These are phyloP conservation scores for Lacerta bilineata DNA, from an alignment of 2,797 vertebrate genomes.

Conservation along the genomic window DNA sequence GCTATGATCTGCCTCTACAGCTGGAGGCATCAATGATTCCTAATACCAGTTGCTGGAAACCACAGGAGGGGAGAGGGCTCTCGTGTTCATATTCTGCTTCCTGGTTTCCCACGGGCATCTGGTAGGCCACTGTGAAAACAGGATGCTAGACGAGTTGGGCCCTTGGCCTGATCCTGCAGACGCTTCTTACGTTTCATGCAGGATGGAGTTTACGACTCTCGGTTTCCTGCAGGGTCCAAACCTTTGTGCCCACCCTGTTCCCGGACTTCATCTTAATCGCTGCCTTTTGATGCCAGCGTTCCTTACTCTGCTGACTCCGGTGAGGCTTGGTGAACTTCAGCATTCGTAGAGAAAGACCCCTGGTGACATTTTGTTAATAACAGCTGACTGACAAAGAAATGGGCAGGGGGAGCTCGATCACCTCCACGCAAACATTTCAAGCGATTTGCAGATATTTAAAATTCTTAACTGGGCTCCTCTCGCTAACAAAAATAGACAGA, in stretches of 20 bases:
- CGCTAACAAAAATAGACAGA: not conserved
- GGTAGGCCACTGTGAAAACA: too few relatives aligned
- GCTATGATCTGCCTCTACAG: too few relatives aligned
- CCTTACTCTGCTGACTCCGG: not conserved
- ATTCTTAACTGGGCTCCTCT: constrained; percentile 7
- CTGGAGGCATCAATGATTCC: too few relatives aligned
- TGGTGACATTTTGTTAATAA: not conserved
- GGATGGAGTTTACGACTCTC: not conserved
- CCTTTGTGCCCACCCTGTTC: not conserved
- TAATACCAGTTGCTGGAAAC: too few relatives aligned
- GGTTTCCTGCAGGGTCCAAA: not conserved
- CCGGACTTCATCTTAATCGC: not conserved
- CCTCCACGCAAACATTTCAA: not conserved
- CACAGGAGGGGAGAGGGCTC: too few relatives aligned
- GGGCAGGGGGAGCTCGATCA: not conserved
- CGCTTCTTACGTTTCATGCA: not conserved
- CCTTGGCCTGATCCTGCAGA: too few relatives aligned
- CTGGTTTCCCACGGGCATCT: too few relatives aligned
- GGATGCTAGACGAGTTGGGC: too few relatives aligned
- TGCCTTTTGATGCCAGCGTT: not conserved
- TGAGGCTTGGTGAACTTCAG: not conserved
- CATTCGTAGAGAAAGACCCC: not conserved
- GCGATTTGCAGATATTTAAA: constrained; percentile 1
- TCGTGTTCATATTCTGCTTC: too few relatives aligned
- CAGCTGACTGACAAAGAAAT: not conserved